Conservation (phyloP, 2,797 vertebrate species). For the Dipus sagitta region DNA sequence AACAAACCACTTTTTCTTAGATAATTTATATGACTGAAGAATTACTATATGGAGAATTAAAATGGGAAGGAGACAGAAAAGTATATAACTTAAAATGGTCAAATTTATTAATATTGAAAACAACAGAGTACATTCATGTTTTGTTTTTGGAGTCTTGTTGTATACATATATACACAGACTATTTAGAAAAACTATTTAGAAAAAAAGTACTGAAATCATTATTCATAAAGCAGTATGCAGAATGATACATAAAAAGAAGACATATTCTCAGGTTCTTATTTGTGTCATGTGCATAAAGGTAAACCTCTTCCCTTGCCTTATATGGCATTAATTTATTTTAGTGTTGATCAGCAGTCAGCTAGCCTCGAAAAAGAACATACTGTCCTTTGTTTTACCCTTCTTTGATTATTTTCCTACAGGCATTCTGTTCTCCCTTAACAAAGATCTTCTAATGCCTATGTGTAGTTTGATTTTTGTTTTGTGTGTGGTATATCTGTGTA, state of each 20-base stretch:
- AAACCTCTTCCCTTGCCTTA: not conserved
- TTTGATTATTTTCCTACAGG: slow-evolving; percentile 3
- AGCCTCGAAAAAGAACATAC: not conserved
- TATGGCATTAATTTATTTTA: not conserved
- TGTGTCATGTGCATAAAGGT: not conserved
- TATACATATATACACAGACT: not conserved
- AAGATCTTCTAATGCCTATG: not conserved
- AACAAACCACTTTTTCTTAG: not conserved
- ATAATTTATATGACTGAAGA: not conserved
- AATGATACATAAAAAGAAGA: not conserved
- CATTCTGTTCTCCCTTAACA: not conserved
- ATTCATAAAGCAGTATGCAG: not conserved
- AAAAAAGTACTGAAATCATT: not conserved
- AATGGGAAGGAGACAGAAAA: not conserved
- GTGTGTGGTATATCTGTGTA: too few species aligned
- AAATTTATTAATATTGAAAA: not conserved
- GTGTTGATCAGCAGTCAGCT: not conserved
- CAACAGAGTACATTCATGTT: not conserved
- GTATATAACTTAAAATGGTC: not conserved
- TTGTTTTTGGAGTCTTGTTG: not conserved
- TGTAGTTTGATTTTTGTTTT: not conserved
- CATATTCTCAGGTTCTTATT: not conserved
- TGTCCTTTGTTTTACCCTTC: not conserved
- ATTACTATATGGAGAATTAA: not conserved
- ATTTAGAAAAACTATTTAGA: not conserved